phyloP scores from a whole-genome alignment of 2,888 invertebrate species.

The Nymphalis c-album region DNA sequence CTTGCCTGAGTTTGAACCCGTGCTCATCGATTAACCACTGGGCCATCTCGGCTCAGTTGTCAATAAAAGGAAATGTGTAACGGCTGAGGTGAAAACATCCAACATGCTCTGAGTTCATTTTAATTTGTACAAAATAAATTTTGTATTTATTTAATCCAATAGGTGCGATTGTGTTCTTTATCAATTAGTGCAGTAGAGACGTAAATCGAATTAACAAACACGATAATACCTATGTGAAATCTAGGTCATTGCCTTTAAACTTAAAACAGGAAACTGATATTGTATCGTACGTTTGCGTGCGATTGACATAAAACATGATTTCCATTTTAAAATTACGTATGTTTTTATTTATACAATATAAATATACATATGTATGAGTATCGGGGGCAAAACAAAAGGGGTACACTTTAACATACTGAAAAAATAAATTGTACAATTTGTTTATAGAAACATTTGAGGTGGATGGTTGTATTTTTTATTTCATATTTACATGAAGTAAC shows the following conservation, averaged over 20 bases:
- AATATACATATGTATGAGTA: not conserved
- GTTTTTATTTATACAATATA: not conserved
- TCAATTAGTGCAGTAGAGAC: slow-evolving; percentile 1
- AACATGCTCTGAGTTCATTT: too few relatives aligned
- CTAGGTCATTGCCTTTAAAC: slow-evolving; percentile 34
- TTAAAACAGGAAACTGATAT: slow-evolving; percentile 27
- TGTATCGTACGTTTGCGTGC: slow-evolving; percentile 11
- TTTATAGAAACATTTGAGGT: too few relatives aligned
- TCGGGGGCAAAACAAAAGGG: too few relatives aligned
- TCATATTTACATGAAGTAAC: too few relatives aligned
- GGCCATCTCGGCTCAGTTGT: too few relatives aligned
- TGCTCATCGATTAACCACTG: too few relatives aligned
- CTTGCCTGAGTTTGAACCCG: too few relatives aligned
- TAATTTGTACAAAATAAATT: not conserved
- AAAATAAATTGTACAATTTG: too few relatives aligned
- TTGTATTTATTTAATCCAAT: not conserved
- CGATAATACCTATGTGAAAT: slow-evolving; percentile 24
- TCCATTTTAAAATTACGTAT: not conserved
- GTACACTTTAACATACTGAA: too few relatives aligned
- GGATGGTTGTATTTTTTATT: too few relatives aligned
- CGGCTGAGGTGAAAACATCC: too few relatives aligned
- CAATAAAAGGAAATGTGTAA: too few relatives aligned
- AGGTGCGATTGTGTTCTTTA: not conserved
- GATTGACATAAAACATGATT: slow-evolving; percentile 20
- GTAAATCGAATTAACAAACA: slow-evolving; percentile 20